A percentile compares a stretch with the other conserved stretches of the same genome.
These are phyloP conservation scores for Hippasteria phrygiana DNA, from an alignment of 53 echinoderm and acorn worm species.

Conservation along the genomic window DNA sequence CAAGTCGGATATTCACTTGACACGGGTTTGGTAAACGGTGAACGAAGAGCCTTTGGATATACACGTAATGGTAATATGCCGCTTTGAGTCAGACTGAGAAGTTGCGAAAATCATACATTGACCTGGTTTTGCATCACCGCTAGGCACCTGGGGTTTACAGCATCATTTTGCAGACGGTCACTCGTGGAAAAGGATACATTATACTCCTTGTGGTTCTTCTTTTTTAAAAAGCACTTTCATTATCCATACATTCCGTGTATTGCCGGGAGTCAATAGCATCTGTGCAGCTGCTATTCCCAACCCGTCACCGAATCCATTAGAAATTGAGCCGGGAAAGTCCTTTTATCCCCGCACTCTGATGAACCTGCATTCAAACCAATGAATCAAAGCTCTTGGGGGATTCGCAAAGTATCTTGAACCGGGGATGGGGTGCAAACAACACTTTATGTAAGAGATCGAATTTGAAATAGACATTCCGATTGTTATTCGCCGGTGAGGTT, in stretches of 20 bases:
- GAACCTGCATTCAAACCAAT: background rate
- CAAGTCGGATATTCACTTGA: too few species aligned
- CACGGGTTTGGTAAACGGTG: too few species aligned
- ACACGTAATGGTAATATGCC: too few species aligned
- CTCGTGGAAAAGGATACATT: too few species aligned
- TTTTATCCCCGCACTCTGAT: background rate
- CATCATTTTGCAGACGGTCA: background rate
- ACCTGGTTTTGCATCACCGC: background rate
- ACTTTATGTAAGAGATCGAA: slow-evolving; percentile 9
- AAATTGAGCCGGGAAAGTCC: background rate
- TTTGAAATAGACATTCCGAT: background rate
- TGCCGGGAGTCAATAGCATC: background rate
- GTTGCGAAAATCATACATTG: background rate
- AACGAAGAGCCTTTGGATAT: too few species aligned
- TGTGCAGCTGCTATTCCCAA: background rate
- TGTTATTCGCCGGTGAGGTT: background rate
- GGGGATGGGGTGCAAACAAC: background rate
- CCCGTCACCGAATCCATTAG: background rate
- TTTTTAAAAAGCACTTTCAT: background rate
- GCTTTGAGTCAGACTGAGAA: background rate
- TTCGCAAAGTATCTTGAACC: background rate
- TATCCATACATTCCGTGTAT: background rate
- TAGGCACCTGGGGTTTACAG: background rate
- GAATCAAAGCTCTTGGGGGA: background rate
- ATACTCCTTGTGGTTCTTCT: background rate